These are phyloP conservation scores for Branchellion lobata DNA, from an alignment of 2,888 invertebrate genomes.

Conservation along the genomic window DNA sequence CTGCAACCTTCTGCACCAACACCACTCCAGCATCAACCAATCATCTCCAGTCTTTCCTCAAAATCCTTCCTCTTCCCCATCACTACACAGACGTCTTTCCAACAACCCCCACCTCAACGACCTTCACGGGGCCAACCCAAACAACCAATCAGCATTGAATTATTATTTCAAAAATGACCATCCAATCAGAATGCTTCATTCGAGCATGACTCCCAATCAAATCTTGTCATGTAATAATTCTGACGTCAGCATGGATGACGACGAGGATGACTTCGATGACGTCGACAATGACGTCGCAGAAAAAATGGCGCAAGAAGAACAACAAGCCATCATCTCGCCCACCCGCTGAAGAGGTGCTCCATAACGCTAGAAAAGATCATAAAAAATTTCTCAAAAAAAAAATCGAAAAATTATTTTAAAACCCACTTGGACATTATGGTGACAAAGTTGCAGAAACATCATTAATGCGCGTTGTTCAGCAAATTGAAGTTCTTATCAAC, in stretches of 20 bases:
- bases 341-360: too few relatives aligned
- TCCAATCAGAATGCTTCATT: conserved; percentile 24
- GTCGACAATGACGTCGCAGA: conserved; percentile 1
- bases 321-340: too few relatives aligned
- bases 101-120: not conserved
- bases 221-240: conserved; percentile 33
- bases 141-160: conserved; percentile 3
- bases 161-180: conserved; percentile 8
- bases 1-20: not conserved
- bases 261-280: conserved; percentile 21
- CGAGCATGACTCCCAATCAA: conserved; percentile 12
- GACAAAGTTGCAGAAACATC: too few relatives aligned
- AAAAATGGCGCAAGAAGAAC: not conserved
- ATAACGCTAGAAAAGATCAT: too few relatives aligned
- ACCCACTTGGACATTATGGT: too few relatives aligned
- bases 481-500: too few relatives aligned
- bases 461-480: too few relatives aligned
- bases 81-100: conserved; percentile 4
- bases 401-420: too few relatives aligned
- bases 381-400: too few relatives aligned
- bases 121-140: not conserved
- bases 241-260: conserved; percentile 39
- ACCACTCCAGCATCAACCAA: conserved; percentile 24
- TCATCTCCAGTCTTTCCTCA: conserved; percentile 38
- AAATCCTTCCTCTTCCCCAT: not conserved